Evolutionary conservation across 2,888 invertebrate genomes (phyloP), one percentile per base, ranked within the genome.

Genomic region (Campoplex capitator): DNA sequence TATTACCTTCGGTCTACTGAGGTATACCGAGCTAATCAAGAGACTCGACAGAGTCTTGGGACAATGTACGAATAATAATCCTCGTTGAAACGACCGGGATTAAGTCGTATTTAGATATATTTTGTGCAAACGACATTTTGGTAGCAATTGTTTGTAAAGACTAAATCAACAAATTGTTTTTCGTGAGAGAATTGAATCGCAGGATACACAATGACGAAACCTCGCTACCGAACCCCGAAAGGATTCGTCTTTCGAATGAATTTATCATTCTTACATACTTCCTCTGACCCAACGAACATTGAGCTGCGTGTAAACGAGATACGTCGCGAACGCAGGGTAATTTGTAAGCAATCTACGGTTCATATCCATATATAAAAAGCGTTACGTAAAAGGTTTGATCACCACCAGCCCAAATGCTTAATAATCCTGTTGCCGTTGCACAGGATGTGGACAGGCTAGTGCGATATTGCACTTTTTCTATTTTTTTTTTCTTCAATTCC

Each of bases 381-480:
- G 65, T 87, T 87, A 85, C 71, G 70, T 79, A 83, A 87, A 75
- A 67, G 51, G 4, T 80, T 79, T 58, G 56, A 68, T 70, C 32
- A 62, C 62, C 16, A 28, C 16, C 28, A 48, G 9, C 73, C 54
- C 74, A 84, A 78, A 82, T 35, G 70, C 62, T 84, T 45, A 35
- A 78, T 82, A 67, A 78, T 84, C 56, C 56, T 42, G 70, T 51
- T 32, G 65, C 58, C 76, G 77, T 70, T 71, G 65, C 56, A 75
- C 74, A 68, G 75, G 54, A 78, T 74, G 62, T 74, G 45, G 51
- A 35, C 23, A 23, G 13, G 6, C 35, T n/a, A 45, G 75, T 42
- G 75, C 62, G 65, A 68, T 38, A 32, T 78, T 79, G 45, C 68
- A 58, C 73, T 9, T 51, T 45, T 38, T 42, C 18, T 16, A n/a